Evolutionary conservation across 2,797 vertebrate genomes (phyloP), one percentile per base, ranked within the genome.

Genomic region (Mormyrus proboscirostris): DNA sequence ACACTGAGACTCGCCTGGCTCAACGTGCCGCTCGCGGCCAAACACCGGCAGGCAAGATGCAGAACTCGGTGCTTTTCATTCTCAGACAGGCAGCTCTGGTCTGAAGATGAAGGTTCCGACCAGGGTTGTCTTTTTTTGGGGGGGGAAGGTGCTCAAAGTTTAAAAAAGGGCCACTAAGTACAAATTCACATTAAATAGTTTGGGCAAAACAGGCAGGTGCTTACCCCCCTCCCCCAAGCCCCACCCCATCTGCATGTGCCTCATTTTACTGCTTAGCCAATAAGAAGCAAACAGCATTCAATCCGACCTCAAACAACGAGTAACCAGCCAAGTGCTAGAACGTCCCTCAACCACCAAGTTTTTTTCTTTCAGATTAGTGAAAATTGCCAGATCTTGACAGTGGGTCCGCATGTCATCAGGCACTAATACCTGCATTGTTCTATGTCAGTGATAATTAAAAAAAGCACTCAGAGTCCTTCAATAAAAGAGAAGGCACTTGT

Each of bases 401-500:
- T 29, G 25, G 49, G 25, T 51, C 25, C 57, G 41, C 29, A 5
- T 9, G 62, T 22, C 25, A 51, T 38, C 38, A 53, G 19, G 29
- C 29, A 25, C 47, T 87, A 50, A 76, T 76, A 16, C 49, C 53
- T 53, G 25, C 29, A 76, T 33, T 86, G 55, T 33, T 33, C 16
- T 4, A 44, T 55, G 33, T 62, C 25, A 44, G 47, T 22, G 51
- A 14, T 65, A 65, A 44, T 88, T 57, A 57, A 83, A 65, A 33
- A 51, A n/a, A 10, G 53, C 44, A 62, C 55, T 62, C n/a, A 16
- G 12, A 38, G 82, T 33, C 9, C 55, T 84, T 38, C 50, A 50
- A 14, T 38, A n/a, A 69, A 86, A 86, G 25, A 59, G 59, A 33
- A 76, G 62, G 59, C 89, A 86, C 89, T 89, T 76, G 82, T 89